phyloP scores from a whole-genome alignment of 2,797 vertebrate species.

The Aeoliscus strigatus region DNA sequence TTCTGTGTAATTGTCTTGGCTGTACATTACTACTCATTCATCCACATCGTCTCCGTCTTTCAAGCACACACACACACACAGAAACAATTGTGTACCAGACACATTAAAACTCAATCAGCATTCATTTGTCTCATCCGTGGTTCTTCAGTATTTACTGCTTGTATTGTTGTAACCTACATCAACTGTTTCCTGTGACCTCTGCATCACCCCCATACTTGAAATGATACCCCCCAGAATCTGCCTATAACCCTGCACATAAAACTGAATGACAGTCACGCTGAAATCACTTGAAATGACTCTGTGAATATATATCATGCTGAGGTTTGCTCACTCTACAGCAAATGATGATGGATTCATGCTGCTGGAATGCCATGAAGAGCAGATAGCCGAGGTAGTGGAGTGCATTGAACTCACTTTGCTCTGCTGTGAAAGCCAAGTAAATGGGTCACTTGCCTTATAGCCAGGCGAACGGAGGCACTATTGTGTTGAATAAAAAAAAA shows the following conservation, averaged over 20 bases:
- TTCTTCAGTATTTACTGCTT: too few relatives aligned
- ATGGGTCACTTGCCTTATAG: constrained; percentile 14
- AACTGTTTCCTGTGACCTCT: too few relatives aligned
- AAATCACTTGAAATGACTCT: constrained; percentile 22
- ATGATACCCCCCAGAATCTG: constrained; percentile 9
- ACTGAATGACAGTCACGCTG: constrained; percentile 33
- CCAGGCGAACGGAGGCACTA: constrained; percentile 4
- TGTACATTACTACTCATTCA: too few relatives aligned
- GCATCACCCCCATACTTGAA: constrained; percentile 6
- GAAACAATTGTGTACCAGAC: too few relatives aligned
- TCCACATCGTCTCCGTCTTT: too few relatives aligned
- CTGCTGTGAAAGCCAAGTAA: constrained; percentile 22
- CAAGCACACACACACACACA: too few relatives aligned
- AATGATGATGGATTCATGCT: constrained; percentile 58
- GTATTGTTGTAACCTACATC: too few relatives aligned
- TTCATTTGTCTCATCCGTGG: too few relatives aligned
- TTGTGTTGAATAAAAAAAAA: constrained; percentile 24
- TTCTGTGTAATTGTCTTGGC: too few relatives aligned
- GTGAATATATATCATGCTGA: constrained; percentile 31
- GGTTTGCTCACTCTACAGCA: constrained; percentile 34
- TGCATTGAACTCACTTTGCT: constrained; percentile 19
- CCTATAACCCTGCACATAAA: constrained; percentile 16
- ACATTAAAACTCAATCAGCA: too few relatives aligned
- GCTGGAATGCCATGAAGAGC: constrained; percentile 44
- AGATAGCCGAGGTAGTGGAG: constrained; percentile 20